Evolutionary conservation across 2,797 vertebrate species (phyloP).

Genomic region (Gymnothorax reevesii): DNA sequence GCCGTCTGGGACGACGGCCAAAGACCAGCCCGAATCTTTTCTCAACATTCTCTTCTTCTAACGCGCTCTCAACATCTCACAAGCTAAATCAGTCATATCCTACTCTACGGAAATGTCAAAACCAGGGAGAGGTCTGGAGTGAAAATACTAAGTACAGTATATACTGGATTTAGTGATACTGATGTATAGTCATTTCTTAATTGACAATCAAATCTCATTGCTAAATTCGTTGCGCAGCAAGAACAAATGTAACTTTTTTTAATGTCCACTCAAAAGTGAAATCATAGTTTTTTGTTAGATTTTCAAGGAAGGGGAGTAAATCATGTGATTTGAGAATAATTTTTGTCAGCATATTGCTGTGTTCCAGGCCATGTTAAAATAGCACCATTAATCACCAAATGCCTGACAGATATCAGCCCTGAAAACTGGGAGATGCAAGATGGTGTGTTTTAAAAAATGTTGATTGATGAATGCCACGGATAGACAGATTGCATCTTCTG

Average conservation of each 20-base stretch:
- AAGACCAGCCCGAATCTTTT: background rate
- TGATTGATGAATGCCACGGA: background rate
- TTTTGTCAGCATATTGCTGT: background rate
- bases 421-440: no score
- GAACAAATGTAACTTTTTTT: background rate
- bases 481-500: background rate
- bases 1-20: slow-evolving; percentile 21
- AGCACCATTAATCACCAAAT: background rate
- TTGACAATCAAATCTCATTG: background rate
- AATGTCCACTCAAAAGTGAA: background rate
- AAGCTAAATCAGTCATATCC: slow-evolving; percentile 1
- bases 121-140: background rate
- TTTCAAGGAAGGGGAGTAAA: background rate
- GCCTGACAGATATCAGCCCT: background rate
- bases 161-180: background rate
- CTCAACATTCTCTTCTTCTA: background rate
- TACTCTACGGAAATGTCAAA: background rate
- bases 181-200: background rate
- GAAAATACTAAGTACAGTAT: background rate
- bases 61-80: background rate
- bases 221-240: background rate
- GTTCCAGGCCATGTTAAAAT: background rate
- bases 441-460: background rate
- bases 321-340: background rate
- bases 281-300: background rate